Percentiles rank a stretch among this genome's conserved stretches.
Evolutionary conservation across 2,797 vertebrate species (phyloP).

Genomic region (Gallinago stenura): DNA sequence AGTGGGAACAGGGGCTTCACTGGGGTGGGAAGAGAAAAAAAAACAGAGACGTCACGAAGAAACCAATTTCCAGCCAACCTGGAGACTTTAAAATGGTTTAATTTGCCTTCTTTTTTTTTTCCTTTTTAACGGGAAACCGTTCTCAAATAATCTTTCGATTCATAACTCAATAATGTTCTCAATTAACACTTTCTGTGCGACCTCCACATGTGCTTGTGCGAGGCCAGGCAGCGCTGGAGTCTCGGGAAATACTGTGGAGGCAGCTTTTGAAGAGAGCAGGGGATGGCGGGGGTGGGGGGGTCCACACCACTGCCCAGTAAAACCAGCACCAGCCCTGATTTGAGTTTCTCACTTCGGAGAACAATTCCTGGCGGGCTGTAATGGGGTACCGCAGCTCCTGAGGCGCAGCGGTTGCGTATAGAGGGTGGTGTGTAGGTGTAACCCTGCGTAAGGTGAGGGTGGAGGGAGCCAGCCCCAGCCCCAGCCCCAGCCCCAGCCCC

Average conservation of each 20-base stretch:
- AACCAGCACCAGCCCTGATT: neutral
- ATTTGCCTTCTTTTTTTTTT: neutral
- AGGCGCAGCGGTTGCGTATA: accelerated
- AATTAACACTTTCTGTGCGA: neutral
- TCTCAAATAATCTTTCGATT: neutral
- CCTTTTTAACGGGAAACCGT: neutral
- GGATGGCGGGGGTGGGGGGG: accelerated
- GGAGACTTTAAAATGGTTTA: neutral
- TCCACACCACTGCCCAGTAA: neutral
- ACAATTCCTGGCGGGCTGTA: accelerated
- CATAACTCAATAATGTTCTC: neutral
- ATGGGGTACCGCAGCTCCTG: accelerated
- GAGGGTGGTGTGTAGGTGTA: accelerated
- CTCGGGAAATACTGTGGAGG: neutral
- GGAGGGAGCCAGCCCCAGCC: neutral
- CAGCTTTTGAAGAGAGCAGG: neutral
- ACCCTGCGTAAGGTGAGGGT: accelerated
- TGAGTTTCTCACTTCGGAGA: neutral
- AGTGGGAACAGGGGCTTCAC: neutral
- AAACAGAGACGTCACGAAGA: neutral
- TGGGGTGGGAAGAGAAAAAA: neutral
- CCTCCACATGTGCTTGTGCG: neutral
- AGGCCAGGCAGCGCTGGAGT: neutral
- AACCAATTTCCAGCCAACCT: neutral
- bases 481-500: neutral